A percentile compares a stretch with the other conserved stretches of the same genome.
Conservation (phyloP, 2,113 vertebrate genomes). For the Lipophrys pholis region DNA sequence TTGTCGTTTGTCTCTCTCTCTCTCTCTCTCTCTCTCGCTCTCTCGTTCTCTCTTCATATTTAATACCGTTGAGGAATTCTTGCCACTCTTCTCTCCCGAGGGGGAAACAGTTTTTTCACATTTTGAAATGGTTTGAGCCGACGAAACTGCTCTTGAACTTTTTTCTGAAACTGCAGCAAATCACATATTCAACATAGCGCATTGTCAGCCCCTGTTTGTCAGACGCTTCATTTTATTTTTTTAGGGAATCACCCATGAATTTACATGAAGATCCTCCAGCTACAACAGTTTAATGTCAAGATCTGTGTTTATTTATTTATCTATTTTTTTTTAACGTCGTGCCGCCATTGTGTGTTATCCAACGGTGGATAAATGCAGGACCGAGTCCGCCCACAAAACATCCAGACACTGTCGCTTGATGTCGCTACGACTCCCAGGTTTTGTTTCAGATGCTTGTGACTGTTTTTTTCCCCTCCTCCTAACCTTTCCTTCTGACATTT, state of each 20-base stretch:
- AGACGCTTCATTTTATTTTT: slow-evolving; percentile 37
- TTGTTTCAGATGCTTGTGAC: slow-evolving; percentile 51
- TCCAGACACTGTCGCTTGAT: slow-evolving; percentile 20
- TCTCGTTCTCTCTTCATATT: slow-evolving; percentile 1
- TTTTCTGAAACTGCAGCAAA: slow-evolving; percentile 19
- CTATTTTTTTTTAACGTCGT: neutral
- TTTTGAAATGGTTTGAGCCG: slow-evolving; percentile 15
- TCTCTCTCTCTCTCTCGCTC: too few relatives aligned
- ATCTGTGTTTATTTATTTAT: slow-evolving; percentile 50
- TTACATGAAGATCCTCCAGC: slow-evolving; percentile 26
- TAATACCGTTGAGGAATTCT: slow-evolving; percentile 39
- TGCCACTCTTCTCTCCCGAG: slow-evolving; percentile 38
- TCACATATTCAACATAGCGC: slow-evolving; percentile 33
- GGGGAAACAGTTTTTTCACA: slow-evolving; percentile 22
- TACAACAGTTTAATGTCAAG: slow-evolving; percentile 46
- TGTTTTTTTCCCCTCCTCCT: slow-evolving; percentile 33
- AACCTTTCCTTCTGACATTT: slow-evolving; percentile 75
- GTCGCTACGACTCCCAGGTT: slow-evolving; percentile 43
- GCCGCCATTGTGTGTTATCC: slow-evolving; percentile 7
- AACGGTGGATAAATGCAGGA: slow-evolving; percentile 19
- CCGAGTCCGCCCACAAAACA: slow-evolving; percentile 16
- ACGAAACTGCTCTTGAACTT: slow-evolving; percentile 27
- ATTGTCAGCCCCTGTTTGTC: slow-evolving; percentile 31
- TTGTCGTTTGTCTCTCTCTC: slow-evolving; percentile 31
- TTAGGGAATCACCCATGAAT: slow-evolving; percentile 23